phyloP scores from a whole-genome alignment of 1,140 invertebrate species.

The Anoplolepis gracilipes region DNA sequence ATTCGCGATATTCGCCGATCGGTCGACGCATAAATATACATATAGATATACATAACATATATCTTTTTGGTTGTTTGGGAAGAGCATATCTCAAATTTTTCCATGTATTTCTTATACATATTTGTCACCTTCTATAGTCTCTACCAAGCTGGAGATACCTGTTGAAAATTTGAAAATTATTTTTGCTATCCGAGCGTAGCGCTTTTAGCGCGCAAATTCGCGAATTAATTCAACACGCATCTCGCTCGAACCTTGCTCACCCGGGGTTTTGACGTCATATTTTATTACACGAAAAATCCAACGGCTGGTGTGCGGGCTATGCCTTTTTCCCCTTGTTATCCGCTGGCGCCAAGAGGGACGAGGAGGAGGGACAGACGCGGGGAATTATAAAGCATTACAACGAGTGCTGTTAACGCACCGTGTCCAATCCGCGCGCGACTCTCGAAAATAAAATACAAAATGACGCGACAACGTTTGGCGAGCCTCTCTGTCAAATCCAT shows the following conservation, averaged over 20 bases:
- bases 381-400: conserved; percentile 85
- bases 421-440: conserved; percentile 82
- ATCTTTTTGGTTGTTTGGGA: not conserved
- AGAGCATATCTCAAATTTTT: not conserved
- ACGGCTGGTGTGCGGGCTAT: conserved; percentile 54
- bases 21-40: not conserved
- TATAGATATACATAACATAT: no score
- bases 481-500: conserved; percentile 85
- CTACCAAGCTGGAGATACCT: not conserved
- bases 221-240: conserved; percentile 23
- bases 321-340: conserved; percentile 65
- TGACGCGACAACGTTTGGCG: conserved; percentile 80
- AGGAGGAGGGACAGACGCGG: conserved; percentile 58
- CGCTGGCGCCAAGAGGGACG: conserved; percentile 33
- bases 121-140: not conserved
- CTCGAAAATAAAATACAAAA: conserved; percentile 84
- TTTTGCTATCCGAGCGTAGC: not conserved
- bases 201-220: conserved; percentile 5
- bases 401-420: conserved; percentile 85
- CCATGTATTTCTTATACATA: not conserved
- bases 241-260: conserved; percentile 17
- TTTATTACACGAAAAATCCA: conserved; percentile 70
- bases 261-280: conserved; percentile 62
- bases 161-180: not conserved
- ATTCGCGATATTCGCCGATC: conserved; percentile 51